Evolutionary conservation across 2,888 invertebrate species (phyloP).

Genomic region (Volucella inflata): DNA sequence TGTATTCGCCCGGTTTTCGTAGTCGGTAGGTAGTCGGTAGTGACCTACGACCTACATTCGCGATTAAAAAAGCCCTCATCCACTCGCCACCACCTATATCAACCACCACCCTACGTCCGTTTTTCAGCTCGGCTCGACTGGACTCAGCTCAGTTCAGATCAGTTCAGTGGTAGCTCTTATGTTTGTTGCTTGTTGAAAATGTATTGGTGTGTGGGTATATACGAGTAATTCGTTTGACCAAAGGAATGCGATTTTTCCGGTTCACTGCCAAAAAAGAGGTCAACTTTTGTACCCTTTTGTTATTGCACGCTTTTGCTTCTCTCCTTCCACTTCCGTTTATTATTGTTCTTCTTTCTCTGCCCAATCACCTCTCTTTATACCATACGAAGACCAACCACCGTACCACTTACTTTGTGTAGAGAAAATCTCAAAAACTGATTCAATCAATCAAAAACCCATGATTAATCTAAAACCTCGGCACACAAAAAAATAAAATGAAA

Average conservation of each 20-base stretch:
- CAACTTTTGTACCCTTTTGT: slow-evolving; percentile 66
- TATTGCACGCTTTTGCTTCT: slow-evolving; percentile 33
- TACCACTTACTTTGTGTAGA: slow-evolving; percentile 24
- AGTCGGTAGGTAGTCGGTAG: slow-evolving; percentile 1
- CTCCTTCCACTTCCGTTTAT: slow-evolving; percentile 7
- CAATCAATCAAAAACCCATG: slow-evolving; percentile 75
- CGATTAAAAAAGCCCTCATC: slow-evolving; percentile 46
- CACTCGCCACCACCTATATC: not conserved
- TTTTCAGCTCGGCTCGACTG: slow-evolving; percentile 28
- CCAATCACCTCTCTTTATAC: not conserved
- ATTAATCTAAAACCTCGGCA: slow-evolving; percentile 73
- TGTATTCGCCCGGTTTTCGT: slow-evolving; percentile 42
- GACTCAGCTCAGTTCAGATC: not conserved
- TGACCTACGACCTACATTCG: slow-evolving; percentile 73
- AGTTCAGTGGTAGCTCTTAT: slow-evolving; percentile 7
- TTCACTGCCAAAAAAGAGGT: slow-evolving; percentile 74
- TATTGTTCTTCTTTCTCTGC: slow-evolving; percentile 9
- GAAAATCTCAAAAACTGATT: slow-evolving; percentile 73
- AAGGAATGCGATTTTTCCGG: slow-evolving; percentile 74
- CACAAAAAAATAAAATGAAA: slow-evolving; percentile 25
- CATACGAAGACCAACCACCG: too few species aligned
- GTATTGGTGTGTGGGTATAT: slow-evolving; percentile 32
- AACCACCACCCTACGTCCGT: slow-evolving; percentile 59
- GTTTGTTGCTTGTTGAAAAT: slow-evolving; percentile 27
- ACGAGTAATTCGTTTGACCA: slow-evolving; percentile 71